Percentiles rank a stretch among this genome's conserved stretches.
These are phyloP conservation scores for Araneus ventricosus DNA, from an alignment of 1,140 invertebrate genomes.

Conservation along the genomic window DNA sequence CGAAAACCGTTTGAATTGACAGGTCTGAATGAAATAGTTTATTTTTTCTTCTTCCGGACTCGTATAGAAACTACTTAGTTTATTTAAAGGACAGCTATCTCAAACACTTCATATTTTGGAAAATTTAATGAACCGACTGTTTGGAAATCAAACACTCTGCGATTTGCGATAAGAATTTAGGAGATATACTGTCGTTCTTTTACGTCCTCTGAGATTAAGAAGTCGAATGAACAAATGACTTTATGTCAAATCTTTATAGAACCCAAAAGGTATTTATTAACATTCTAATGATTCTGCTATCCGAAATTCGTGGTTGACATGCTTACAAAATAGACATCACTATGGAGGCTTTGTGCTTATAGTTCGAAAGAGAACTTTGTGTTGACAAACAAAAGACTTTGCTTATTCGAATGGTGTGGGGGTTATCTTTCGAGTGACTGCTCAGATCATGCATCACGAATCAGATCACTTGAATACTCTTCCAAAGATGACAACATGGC, in stretches of 20 bases:
- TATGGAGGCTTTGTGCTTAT: background rate
- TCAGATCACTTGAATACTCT: background rate
- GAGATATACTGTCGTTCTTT: background rate
- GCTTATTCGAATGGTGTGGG: background rate
- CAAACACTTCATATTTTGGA: too few relatives aligned
- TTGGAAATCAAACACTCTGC: background rate
- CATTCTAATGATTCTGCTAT: background rate
- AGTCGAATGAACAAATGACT: too few relatives aligned
- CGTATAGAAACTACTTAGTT: too few relatives aligned
- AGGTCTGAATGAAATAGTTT: too few relatives aligned
- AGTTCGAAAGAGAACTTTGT: background rate
- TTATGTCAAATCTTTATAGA: background rate
- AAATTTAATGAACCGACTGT: background rate
- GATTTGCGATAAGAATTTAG: background rate
- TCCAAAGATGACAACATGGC: conserved; percentile 82
- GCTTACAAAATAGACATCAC: background rate
- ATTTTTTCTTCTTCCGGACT: too few relatives aligned
- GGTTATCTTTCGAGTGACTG: background rate
- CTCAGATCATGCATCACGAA: conserved; percentile 61
- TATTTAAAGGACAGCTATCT: too few relatives aligned
- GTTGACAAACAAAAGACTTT: background rate
- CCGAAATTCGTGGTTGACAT: background rate
- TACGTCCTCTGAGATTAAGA: too few relatives aligned
- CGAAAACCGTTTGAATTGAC: too few relatives aligned
- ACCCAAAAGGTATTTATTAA: background rate